Percentiles rank a stretch among this genome's conserved stretches.
These are phyloP conservation scores for Bufotes viridis DNA, from an alignment of 2,797 vertebrate species.

Conservation along the genomic window DNA sequence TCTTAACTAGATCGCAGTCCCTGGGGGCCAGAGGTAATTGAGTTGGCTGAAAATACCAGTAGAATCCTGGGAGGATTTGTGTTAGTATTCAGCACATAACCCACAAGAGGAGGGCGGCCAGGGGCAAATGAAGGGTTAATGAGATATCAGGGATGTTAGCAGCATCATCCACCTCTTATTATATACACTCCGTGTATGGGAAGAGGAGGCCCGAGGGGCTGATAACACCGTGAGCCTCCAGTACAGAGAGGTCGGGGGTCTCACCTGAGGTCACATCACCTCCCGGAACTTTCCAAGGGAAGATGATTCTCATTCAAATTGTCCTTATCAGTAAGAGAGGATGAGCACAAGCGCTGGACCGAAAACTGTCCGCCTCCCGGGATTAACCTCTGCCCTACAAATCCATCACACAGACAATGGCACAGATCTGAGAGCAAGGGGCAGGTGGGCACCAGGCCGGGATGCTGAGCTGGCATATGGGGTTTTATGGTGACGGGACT, in stretches of 20 bases:
- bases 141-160: constrained; percentile 17
- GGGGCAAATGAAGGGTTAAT: constrained; percentile 51
- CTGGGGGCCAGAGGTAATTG: constrained; percentile 42
- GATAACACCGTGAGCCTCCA: no score
- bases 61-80: constrained; percentile 16
- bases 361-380: no score
- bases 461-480: no score
- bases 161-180: not conserved
- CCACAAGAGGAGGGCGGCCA: constrained; percentile 7
- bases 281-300: constrained; percentile 11
- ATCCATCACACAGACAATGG: no score
- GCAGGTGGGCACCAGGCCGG: no score
- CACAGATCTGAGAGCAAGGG: no score
- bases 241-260: not conserved
- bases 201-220: not conserved
- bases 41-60: constrained; percentile 50
- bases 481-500: no score
- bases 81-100: constrained; percentile 29
- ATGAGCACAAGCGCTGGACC: not conserved
- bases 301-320: constrained; percentile 41
- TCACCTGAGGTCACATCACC: not conserved
- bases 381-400: no score
- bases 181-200: not conserved
- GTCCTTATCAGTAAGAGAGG: constrained; percentile 37
- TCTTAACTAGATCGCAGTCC: constrained; percentile 51